A percentile compares a stretch with the other conserved stretches of the same genome.
These are phyloP conservation scores for Nymphalis io DNA, from an alignment of 1,140 invertebrate genomes.

Conservation along the genomic window DNA sequence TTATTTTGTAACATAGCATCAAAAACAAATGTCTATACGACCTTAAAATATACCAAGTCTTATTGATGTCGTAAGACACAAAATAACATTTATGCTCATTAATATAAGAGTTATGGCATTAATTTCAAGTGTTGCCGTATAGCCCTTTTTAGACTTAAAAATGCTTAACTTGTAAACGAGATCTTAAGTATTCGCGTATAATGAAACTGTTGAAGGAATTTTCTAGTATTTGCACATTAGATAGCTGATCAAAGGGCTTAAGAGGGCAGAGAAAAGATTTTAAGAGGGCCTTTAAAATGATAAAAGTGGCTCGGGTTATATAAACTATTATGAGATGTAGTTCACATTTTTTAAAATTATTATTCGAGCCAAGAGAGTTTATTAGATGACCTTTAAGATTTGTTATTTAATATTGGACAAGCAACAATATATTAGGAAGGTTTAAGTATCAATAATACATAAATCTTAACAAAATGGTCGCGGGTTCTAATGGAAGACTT, in stretches of 20 bases:
- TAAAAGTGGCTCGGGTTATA: background rate
- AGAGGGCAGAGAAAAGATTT: constrained; percentile 16
- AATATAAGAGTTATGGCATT: background rate
- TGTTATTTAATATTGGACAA: too few species aligned
- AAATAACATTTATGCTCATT: background rate
- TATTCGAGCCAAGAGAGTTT: too few species aligned
- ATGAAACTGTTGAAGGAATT: background rate
- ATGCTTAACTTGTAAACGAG: constrained; percentile 20
- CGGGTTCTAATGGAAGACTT: too few species aligned
- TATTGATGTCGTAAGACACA: too few species aligned
- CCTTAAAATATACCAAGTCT: background rate
- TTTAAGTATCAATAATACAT: too few species aligned
- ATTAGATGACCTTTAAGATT: too few species aligned
- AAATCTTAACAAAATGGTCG: too few species aligned
- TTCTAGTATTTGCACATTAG: constrained; percentile 26
- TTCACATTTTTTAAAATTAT: too few species aligned
- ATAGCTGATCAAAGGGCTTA: constrained; percentile 25
- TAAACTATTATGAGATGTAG: background rate
- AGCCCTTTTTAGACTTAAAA: constrained; percentile 8
- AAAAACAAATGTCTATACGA: background rate
- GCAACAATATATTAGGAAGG: too few species aligned
- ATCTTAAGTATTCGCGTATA: constrained; percentile 22
- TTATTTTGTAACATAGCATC: too few species aligned
- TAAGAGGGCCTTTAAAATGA: background rate
- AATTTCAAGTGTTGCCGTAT: background rate